Base-by-base conservation (phyloP, 2,113 vertebrate genomes). In the Lepidothrix coronata region DNA sequence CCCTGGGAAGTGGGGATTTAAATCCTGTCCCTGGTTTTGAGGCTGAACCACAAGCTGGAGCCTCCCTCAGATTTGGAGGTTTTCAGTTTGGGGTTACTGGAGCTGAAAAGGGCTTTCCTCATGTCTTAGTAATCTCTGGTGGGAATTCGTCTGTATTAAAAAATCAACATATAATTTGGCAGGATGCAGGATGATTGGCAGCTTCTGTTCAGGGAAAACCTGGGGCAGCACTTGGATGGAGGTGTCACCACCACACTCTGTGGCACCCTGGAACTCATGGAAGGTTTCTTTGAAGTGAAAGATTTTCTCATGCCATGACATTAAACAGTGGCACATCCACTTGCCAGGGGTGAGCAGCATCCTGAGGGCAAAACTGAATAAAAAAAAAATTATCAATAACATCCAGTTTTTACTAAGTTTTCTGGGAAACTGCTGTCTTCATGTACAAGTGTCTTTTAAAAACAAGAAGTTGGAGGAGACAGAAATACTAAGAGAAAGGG, bases 221-320 rank as follows among this genome's bases (percentile, higher is more conserved):
- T 2, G 28, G 51, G 66, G n/a, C 41, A 23, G 37, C 21, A 9
- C 4, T 27, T 10, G 73, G 54, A 57, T 31, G 30, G 35, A 80
- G 57, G 3, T 61, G 39, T 24, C 62, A 77, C 59, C 72, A 12
- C 5, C 0, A 1, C 3, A 2, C 5, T 61, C 0, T 2, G 1
- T 15, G 57, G 6, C 44, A 66, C 14, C 22, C 27, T 1, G 9
- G 2, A 25, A 44, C 28, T 87, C 44, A 44, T 3, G 1, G 19
- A 12, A 41, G 12, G 11, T 1, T 3, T 35, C 71, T 81, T 49
- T 44, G 57, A 44, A 39, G 12, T 39, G 14, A 35, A 51, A 39
- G 14, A 3, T 23, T 63, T 88, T 39, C 39, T 61, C 28, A 3
- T 31, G 9, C 62, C 31, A 6, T 5, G 43, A 8, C 43, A 58